Percentiles rank a stretch among this genome's conserved stretches.
Evolutionary conservation across 2,797 vertebrate species (phyloP).

Genomic region (Heteromormyrus szaboi): DNA sequence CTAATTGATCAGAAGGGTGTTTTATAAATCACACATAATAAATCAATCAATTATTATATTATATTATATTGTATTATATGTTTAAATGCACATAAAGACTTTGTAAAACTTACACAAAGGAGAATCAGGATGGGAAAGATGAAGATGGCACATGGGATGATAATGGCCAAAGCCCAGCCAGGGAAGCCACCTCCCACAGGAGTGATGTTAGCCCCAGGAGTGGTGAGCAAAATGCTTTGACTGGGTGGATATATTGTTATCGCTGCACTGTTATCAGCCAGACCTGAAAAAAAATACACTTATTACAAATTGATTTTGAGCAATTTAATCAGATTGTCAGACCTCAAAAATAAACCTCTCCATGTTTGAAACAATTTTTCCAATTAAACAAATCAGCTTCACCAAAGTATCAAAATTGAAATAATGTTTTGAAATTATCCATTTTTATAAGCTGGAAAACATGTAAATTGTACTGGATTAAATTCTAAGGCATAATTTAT

Average conservation of each 20-base stretch:
- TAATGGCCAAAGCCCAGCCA: background rate
- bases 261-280: background rate
- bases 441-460: background rate
- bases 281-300: background rate
- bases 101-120: background rate
- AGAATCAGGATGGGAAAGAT: background rate
- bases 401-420: background rate
- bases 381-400: background rate
- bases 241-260: background rate
- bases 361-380: background rate
- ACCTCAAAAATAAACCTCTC: background rate
- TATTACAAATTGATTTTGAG: background rate
- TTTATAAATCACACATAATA: background rate
- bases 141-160: background rate
- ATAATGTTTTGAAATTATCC: background rate
- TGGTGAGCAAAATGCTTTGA: background rate
- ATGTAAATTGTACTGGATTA: background rate
- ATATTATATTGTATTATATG: background rate
- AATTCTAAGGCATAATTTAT: background rate
- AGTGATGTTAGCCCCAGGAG: background rate
- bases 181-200: background rate
- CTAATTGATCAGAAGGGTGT: background rate
- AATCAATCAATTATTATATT: background rate
- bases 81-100: background rate
- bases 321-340: background rate